phyloP scores from a whole-genome alignment of 2,113 vertebrate species.

The Thinocorus orbignyianus region DNA sequence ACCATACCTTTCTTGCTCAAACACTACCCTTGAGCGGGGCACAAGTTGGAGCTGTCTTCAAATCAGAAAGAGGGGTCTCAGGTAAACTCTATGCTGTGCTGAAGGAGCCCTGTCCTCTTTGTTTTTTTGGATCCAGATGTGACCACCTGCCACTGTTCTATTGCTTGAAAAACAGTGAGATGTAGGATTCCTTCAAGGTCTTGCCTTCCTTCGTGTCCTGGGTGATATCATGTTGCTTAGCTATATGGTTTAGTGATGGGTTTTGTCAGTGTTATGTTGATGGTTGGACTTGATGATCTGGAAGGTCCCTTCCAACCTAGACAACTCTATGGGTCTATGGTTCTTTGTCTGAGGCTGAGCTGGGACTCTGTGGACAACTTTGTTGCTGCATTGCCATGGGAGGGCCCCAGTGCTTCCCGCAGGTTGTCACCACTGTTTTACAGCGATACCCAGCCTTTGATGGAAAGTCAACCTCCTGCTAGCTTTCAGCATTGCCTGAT shows the following conservation, averaged over 20 bases:
- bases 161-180: not conserved
- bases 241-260: too few species aligned
- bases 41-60: not conserved
- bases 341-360: not conserved
- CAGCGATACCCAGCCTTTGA: not conserved
- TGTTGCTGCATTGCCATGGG: not conserved
- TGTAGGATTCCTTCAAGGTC: not conserved
- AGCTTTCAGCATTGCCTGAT: not conserved
- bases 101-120: not conserved
- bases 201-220: not conserved
- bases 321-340: too few species aligned
- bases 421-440: not conserved
- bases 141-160: not conserved
- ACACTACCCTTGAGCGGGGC: not conserved
- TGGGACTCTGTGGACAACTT: not conserved
- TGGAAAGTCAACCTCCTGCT: not conserved
- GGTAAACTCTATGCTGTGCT: not conserved
- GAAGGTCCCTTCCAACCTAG: too few species aligned
- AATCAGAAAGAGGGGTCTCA: not conserved
- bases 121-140: not conserved
- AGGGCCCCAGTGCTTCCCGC: not conserved
- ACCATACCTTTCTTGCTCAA: not conserved
- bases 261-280: too few species aligned
- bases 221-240: not conserved
- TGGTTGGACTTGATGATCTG: too few species aligned